Evolutionary conservation across 2,888 invertebrate genomes (phyloP).

Genomic region (Pyrgus malvae): DNA sequence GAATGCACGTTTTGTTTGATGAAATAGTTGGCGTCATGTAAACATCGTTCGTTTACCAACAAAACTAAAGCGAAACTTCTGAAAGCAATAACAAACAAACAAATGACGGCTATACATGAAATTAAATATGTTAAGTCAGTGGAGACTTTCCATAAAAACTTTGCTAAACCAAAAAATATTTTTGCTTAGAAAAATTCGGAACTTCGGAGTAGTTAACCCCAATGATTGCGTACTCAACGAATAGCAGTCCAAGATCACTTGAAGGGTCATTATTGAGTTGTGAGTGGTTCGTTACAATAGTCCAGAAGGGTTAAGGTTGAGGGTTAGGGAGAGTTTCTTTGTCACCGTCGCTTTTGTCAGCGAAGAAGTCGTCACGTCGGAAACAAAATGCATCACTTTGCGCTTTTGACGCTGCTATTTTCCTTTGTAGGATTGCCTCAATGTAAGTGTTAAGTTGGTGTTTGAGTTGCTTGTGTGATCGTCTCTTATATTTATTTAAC

Average conservation of each 20-base stretch:
- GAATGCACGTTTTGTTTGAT: not conserved
- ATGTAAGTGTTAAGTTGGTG: not conserved
- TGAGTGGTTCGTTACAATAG: constrained; percentile 26
- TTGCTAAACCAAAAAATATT: not conserved
- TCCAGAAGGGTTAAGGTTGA: constrained; percentile 26
- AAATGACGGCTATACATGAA: too few relatives aligned
- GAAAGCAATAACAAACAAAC: too few relatives aligned
- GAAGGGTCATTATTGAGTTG: constrained; percentile 25
- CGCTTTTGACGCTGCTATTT: constrained; percentile 7
- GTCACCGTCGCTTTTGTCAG: constrained; percentile 25
- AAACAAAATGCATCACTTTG: constrained; percentile 9
- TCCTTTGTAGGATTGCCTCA: not conserved
- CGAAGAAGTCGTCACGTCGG: constrained; percentile 16
- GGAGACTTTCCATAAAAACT: too few relatives aligned
- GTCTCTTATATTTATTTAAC: not conserved
- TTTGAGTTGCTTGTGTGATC: not conserved
- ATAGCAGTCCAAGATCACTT: constrained; percentile 24
- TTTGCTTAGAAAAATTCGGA: not conserved
- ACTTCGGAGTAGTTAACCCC: constrained; percentile 13
- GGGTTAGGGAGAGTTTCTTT: constrained; percentile 22
- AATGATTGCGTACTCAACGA: constrained; percentile 19
- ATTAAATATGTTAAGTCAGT: too few relatives aligned
- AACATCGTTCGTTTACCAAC: too few relatives aligned
- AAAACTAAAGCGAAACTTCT: too few relatives aligned
- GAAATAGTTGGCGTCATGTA: not conserved